Evolutionary conservation across 2,888 invertebrate genomes (phyloP), one percentile per base, ranked within the genome.

Genomic region (Lasioglossum lativentre): DNA sequence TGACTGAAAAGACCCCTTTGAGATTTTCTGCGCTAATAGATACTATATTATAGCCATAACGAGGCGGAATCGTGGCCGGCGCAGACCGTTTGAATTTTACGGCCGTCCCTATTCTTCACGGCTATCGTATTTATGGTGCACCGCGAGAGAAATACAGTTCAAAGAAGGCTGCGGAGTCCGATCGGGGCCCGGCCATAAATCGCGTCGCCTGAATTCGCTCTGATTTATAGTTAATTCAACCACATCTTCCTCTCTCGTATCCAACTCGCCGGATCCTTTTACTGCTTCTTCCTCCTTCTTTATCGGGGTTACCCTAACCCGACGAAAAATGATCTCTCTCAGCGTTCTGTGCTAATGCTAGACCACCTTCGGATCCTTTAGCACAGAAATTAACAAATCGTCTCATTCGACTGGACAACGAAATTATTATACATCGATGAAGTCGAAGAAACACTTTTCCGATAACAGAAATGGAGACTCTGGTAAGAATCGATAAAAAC

Each of bases 171-270:
- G 42, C 79, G 38, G 77, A 52, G 82, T 75, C 79, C 77, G 88
- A 86, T 89, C 90, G 75, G 72, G 72, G 72, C 76, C 70, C 59
- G 52, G 45, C 68, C 83, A 75, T 90, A 89, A 89, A 89, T 89
- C 85, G 71, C 81, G 79, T 82, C 88, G 81, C 63, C 81, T 88
- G 80, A 88, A 90, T 90, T 88, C 89, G 42, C 71, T 70, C 82
- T 90, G 90, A 89, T 89, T 89, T 90, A 89, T 83, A 70, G 86
- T 85, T 90, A 88, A 90, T 89, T 85, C 78, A 73, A 73, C 78
- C 56, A 47, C 73, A 40, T 45, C 66, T 78, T 74, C 81, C 70
- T n/a, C n/a, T n/a, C n/a, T 73, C 27, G 72, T 47, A 40, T 68
- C 38, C 70, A 34, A 23, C 47, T 23, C 47, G 72, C 73, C 34